Percentiles rank a stretch among this genome's conserved stretches.
These are phyloP conservation scores for Phyllotreta striolata DNA, from an alignment of 2,888 invertebrate genomes.

Conservation along the genomic window DNA sequence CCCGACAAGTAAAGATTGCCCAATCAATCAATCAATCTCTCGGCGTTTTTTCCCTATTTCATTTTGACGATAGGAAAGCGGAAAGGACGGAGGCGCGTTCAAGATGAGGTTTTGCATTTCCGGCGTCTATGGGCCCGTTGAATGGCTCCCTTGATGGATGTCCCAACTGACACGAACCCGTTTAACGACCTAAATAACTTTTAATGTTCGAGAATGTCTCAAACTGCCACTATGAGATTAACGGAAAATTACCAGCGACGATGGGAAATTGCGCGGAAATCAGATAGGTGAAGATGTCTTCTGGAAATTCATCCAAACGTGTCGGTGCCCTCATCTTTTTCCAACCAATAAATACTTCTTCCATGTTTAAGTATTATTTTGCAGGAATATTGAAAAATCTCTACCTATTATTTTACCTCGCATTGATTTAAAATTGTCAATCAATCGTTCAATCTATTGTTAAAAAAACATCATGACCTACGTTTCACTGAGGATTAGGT, in stretches of 20 bases:
- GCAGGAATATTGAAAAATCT: too few species aligned
- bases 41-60: slow-evolving; percentile 51
- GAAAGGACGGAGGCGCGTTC: slow-evolving; percentile 20
- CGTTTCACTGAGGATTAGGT: too few species aligned
- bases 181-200: slow-evolving; percentile 50
- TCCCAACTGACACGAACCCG: slow-evolving; percentile 43
- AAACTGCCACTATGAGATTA: slow-evolving; percentile 33
- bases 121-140: slow-evolving; percentile 35
- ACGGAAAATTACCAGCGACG: slow-evolving; percentile 23
- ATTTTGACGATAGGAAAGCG: slow-evolving; percentile 36
- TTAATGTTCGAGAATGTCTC: slow-evolving; percentile 44
- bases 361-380: too few species aligned
- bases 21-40: slow-evolving; percentile 48
- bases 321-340: too few species aligned
- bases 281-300: too few species aligned
- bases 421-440: too few species aligned
- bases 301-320: too few species aligned
- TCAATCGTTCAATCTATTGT: too few species aligned
- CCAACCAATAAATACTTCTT: too few species aligned
- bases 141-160: slow-evolving; percentile 51
- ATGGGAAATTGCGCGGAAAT: not conserved
- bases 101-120: slow-evolving; percentile 37
- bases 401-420: too few species aligned
- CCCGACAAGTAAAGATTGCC: slow-evolving; percentile 52
- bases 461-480: too few species aligned